Evolutionary conservation across 2,888 invertebrate species (phyloP).

Genomic region (Nephrotoma flavescens): DNA sequence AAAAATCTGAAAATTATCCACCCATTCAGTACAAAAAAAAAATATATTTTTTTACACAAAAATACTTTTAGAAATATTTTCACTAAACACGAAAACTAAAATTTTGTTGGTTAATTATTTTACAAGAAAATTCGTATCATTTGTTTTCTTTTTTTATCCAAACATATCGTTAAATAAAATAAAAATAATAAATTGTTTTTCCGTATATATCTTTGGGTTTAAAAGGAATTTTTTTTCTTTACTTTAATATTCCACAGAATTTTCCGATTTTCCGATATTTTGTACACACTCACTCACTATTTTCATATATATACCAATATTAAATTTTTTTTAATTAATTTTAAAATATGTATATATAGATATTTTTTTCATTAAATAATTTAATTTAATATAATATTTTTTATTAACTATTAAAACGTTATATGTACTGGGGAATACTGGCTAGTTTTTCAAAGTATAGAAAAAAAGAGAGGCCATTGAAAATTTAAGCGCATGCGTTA

Average conservation of each 20-base stretch:
- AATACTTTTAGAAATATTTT: not conserved
- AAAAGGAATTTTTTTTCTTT: not conserved
- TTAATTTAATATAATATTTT: not conserved
- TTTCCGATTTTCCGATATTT: not conserved
- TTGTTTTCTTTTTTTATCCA: not conserved
- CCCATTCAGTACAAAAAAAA: not conserved
- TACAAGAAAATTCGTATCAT: not conserved
- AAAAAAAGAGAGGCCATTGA: conserved; percentile 2
- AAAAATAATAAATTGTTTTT: not conserved
- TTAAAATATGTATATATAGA: not conserved
- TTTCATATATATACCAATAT: not conserved
- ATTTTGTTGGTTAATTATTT: not conserved
- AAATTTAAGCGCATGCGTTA: conserved; percentile 1
- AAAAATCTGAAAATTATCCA: not conserved
- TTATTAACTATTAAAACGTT: conserved; percentile 4
- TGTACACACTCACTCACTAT: not conserved
- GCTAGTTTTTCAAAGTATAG: conserved; percentile 4
- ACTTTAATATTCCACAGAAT: not conserved
- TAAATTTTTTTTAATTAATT: not conserved
- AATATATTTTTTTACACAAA: not conserved
- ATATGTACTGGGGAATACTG: conserved; percentile 5
- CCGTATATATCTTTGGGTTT: not conserved
- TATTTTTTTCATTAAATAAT: not conserved
- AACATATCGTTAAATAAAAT: not conserved
- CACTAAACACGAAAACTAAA: not conserved